Evolutionary conservation across 2,888 invertebrate genomes (phyloP).

Genomic region (Melanotus villosus): DNA sequence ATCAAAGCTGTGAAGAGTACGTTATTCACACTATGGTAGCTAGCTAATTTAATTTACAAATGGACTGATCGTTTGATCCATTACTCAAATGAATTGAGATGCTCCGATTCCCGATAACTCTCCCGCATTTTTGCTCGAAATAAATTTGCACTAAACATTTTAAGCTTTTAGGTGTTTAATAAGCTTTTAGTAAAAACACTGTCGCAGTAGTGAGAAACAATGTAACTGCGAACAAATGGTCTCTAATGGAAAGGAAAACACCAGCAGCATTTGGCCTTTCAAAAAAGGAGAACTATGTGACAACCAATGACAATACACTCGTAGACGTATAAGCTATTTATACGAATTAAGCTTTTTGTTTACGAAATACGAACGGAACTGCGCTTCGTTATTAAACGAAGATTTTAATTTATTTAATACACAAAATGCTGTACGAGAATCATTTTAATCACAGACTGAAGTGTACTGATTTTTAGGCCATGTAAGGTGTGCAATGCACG

Average conservation of each 20-base stretch:
- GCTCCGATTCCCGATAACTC: conserved; percentile 34
- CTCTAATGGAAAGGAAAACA: conserved; percentile 3
- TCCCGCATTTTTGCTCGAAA: conserved; percentile 11
- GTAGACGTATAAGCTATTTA: no score
- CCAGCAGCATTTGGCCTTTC: background rate
- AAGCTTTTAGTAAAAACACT: background rate
- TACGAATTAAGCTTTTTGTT: no score
- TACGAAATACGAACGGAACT: no score
- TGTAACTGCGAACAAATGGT: background rate
- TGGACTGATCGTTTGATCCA: conserved; percentile 34
- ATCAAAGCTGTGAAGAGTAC: conserved; percentile 52
- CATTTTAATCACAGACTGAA: no score
- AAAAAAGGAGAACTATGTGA: conserved; percentile 2
- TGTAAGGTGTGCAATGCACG: no score
- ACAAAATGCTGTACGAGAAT: no score
- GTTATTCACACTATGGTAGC: conserved; percentile 52
- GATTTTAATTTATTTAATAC: no score
- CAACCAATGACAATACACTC: no score
- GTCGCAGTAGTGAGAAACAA: background rate
- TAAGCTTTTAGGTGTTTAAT: conserved; percentile 9
- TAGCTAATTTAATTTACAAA: conserved; percentile 38
- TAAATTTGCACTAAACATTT: conserved; percentile 20
- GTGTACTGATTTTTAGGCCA: no score
- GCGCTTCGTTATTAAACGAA: no score
- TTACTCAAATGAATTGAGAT: conserved; percentile 34